Evolutionary conservation across 2,797 vertebrate species (phyloP), one percentile per base, ranked within the genome.

Genomic region (Semotilus atromaculatus): DNA sequence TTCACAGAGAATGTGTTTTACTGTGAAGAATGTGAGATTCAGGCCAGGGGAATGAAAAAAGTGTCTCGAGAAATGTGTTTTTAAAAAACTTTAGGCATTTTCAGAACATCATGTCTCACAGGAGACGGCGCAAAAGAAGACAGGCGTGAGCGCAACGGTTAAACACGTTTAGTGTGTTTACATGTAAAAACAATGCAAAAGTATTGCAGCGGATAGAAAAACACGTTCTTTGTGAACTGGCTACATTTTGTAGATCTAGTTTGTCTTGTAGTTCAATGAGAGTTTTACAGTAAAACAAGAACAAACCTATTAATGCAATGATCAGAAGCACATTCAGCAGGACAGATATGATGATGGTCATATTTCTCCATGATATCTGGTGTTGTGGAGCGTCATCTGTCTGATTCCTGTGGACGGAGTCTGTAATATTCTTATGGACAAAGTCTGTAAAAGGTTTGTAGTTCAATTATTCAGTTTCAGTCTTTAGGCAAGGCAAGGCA

Each of bases 101-200:
- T 13, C 0, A 43, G 43, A 43, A 13, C 3, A 1, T 0, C 40
- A 11, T 11, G 40, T 43, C 40, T 43, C 10, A 3, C 3, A 43
- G 3, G 10, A 11, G 43, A 45, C 3, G 43, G 11, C 4, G 43
- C 0, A 45, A 48, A 48, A 48, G 45, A 48, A 48, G 43, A 45
- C 11, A 45, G 43, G 14, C 13, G 2, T 3, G 43, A 45, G 11
- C 3, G 11, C 11, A 45, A 1, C 13, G 1, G 43, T 45, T 45
- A 14, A 45, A 45, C 1, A 1, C 4, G 45, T 48, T 48, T 2
- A n/a, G 4, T 16, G 45, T 45, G 45, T 48, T 48, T 48, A 48
- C 45, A 48, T 14, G 16, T n/a, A n/a, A 48, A 48, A 5, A 5
- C 3, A 45, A 45, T 45, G 43, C 43, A 48, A 16, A 48, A 48